Conservation (phyloP, 2,797 vertebrate genomes). For the Labroides dimidiatus region DNA sequence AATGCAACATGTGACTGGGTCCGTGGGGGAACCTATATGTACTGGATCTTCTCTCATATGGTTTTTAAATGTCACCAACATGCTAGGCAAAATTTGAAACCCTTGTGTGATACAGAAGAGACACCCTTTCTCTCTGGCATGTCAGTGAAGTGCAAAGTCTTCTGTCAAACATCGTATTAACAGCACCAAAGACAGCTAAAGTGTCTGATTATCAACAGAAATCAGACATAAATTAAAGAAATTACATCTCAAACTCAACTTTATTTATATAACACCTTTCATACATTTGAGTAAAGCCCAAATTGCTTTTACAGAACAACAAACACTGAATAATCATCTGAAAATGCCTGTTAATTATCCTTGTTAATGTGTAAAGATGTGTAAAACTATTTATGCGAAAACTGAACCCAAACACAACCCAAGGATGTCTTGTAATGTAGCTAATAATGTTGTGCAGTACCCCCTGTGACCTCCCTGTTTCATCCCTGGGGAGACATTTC, state of each 20-base stretch:
- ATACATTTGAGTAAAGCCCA: too few relatives aligned
- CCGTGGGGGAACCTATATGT: slow-evolving; percentile 10
- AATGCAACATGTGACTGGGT: slow-evolving; percentile 12
- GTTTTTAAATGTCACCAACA: slow-evolving; percentile 49
- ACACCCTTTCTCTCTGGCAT: slow-evolving; percentile 33
- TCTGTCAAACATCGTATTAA: slow-evolving; percentile 16
- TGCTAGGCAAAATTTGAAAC: slow-evolving; percentile 23
- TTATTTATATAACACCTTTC: too few relatives aligned
- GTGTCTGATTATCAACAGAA: background rate
- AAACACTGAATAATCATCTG: too few relatives aligned
- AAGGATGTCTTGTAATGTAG: background rate
- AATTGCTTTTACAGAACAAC: too few relatives aligned
- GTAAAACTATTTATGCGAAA: background rate
- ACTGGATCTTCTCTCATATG: slow-evolving; percentile 11
- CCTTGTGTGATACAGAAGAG: slow-evolving; percentile 11
- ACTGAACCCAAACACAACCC: background rate
- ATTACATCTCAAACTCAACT: too few relatives aligned
- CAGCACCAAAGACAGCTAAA: slow-evolving; percentile 16
- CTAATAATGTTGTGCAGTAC: background rate
- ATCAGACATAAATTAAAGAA: background rate
- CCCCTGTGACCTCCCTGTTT: slow-evolving; percentile 1
- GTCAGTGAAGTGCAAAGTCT: slow-evolving; percentile 14
- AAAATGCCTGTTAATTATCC: background rate
- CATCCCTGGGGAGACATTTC: slow-evolving; percentile 1
- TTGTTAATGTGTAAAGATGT: background rate